A percentile compares a stretch with the other conserved stretches of the same genome.
phyloP scores from a whole-genome alignment of 2,888 invertebrate species.

The Mesoligia furuncula region DNA sequence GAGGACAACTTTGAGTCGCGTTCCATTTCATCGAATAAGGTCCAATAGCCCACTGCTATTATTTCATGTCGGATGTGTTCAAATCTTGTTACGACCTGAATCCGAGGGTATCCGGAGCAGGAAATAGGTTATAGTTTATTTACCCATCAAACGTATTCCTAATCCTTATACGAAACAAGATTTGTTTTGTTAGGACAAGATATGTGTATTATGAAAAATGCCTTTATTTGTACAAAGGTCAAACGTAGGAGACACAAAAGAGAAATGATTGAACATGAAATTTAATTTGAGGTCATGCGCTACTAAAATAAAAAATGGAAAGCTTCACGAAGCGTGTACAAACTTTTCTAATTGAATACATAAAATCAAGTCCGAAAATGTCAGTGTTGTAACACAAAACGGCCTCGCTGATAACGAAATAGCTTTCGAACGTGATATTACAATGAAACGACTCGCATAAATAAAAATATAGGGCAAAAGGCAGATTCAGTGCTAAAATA shows the following conservation, averaged over 20 bases:
- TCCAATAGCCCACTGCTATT: constrained; percentile 70
- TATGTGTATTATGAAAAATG: constrained; percentile 33
- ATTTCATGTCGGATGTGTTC: constrained; percentile 76
- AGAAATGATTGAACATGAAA: constrained; percentile 39
- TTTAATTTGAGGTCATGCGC: constrained; percentile 35
- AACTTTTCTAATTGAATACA: constrained; percentile 48
- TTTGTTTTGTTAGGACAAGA: constrained; percentile 51
- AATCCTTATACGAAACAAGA: constrained; percentile 64
- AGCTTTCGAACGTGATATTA: constrained; percentile 55
- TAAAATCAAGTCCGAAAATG: constrained; percentile 50
- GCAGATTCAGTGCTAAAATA: constrained; percentile 8
- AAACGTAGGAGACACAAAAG: constrained; percentile 11
- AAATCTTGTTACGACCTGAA: constrained; percentile 77
- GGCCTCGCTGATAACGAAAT: constrained; percentile 62
- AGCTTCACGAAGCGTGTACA: constrained; percentile 21
- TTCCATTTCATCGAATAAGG: constrained; percentile 67
- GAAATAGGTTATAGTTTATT: constrained; percentile 73
- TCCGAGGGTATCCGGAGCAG: constrained; percentile 71
- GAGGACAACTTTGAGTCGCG: constrained; percentile 62
- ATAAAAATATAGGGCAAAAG: constrained; percentile 36
- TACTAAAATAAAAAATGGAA: constrained; percentile 34
- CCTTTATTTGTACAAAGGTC: constrained; percentile 26
- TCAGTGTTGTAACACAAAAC: constrained; percentile 51
- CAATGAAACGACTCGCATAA: constrained; percentile 30
- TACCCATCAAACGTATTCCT: constrained; percentile 68